Evolutionary conservation across 2,797 vertebrate species (phyloP).

Genomic region (Phalloptychus januarius): DNA sequence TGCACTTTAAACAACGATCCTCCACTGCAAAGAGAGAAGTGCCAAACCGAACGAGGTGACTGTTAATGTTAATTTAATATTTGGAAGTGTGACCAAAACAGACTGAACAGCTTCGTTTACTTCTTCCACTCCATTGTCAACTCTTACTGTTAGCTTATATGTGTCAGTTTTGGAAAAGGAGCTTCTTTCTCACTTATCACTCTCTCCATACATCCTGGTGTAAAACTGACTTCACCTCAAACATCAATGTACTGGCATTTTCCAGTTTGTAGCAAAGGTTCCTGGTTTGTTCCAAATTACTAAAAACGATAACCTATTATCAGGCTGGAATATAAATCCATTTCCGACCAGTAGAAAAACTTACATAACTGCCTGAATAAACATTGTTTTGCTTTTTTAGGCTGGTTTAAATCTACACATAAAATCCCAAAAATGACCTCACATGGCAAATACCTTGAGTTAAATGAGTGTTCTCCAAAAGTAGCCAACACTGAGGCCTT

Average conservation of each 20-base stretch:
- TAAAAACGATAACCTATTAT: background rate
- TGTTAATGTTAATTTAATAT: no score
- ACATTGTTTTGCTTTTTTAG: constrained; percentile 6
- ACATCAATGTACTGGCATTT: background rate
- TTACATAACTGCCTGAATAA: constrained; percentile 3
- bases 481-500: constrained; percentile 37
- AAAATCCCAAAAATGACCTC: constrained; percentile 26
- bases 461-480: constrained; percentile 6
- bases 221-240: background rate
- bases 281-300: background rate
- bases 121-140: no score
- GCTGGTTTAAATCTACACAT: background rate
- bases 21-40: no score
- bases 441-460: background rate
- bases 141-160: background rate
- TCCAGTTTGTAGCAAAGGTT: background rate
- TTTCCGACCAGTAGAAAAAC: background rate
- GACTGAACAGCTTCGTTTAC: no score
- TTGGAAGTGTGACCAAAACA: no score
- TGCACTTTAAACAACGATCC: no score
- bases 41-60: no score
- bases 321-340: background rate
- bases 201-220: background rate
- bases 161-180: background rate
- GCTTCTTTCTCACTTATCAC: background rate